phyloP scores from a whole-genome alignment of 2,888 invertebrate species.

The Polydrusus pterygomalis region DNA sequence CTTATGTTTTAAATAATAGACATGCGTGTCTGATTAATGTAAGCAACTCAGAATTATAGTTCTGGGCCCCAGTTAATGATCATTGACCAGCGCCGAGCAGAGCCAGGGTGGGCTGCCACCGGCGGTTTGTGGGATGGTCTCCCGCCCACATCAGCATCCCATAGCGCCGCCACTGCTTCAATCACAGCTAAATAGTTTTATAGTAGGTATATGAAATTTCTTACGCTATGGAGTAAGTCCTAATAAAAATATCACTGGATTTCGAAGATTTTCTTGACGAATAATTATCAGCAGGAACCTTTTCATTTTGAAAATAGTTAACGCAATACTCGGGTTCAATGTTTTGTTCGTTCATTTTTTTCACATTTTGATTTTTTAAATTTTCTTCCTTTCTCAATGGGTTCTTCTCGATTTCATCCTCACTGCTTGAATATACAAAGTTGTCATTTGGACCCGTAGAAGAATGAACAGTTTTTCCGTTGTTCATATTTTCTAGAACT shows the following conservation, averaged over 20 bases:
- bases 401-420: constrained; percentile 25
- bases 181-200: no score
- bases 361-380: constrained; percentile 7
- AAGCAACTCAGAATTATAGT: no score
- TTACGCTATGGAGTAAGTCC: constrained; percentile 52
- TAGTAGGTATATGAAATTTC: background rate
- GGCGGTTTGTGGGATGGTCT: no score
- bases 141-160: no score
- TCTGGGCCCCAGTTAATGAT: no score
- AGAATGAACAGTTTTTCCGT: constrained; percentile 24
- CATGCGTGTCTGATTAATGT: no score
- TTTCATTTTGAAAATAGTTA: constrained; percentile 10
- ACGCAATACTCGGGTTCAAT: background rate
- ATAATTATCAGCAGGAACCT: background rate
- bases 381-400: background rate
- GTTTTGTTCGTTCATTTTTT: constrained; percentile 11
- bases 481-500: constrained; percentile 48
- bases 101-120: no score
- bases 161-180: no score
- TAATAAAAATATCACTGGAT: constrained; percentile 43
- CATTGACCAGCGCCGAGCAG: no score
- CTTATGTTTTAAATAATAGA: no score
- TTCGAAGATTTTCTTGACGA: constrained; percentile 13
- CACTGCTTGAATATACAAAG: constrained; percentile 29
- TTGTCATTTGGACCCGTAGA: constrained; percentile 35